phyloP scores from a whole-genome alignment of 2,797 vertebrate species.

The Chaunax sp. region DNA sequence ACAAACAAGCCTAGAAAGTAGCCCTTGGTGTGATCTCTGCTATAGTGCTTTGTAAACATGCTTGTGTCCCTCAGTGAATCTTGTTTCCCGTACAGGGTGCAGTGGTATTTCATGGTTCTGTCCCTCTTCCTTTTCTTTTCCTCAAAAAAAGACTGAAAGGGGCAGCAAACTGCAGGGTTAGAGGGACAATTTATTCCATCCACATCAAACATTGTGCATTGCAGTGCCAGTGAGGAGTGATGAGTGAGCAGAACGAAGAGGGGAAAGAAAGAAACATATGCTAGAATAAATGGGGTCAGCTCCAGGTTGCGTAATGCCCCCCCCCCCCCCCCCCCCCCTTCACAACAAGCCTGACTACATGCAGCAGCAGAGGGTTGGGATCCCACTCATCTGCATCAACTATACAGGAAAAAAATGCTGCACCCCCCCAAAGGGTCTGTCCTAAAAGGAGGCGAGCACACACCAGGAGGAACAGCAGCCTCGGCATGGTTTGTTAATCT shows the following conservation, averaged over 20 bases:
- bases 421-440: conserved; percentile 47
- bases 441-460: conserved; percentile 50
- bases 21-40: conserved; percentile 12
- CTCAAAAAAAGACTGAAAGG: conserved; percentile 9
- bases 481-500: conserved; percentile 41
- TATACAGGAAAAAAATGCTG: conserved; percentile 36
- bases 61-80: conserved; percentile 24
- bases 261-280: conserved; percentile 45
- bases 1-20: conserved; percentile 15
- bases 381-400: conserved; percentile 54
- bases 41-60: conserved; percentile 34
- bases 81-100: conserved; percentile 26
- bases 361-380: conserved; percentile 61
- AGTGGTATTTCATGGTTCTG: conserved; percentile 28
- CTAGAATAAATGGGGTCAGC: conserved; percentile 71
- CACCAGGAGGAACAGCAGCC: conserved; percentile 43
- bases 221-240: conserved; percentile 44
- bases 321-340: conserved; percentile 53
- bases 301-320: conserved; percentile 65
- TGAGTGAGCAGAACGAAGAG: conserved; percentile 56
- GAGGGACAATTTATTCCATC: conserved; percentile 45
- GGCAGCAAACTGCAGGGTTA: conserved; percentile 20
- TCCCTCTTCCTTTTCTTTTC: conserved; percentile 15
- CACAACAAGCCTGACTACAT: conserved; percentile 59
- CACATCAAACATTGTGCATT: conserved; percentile 47